Base-by-base conservation (phyloP, 2,888 invertebrate genomes). In the Furcula furcula region DNA sequence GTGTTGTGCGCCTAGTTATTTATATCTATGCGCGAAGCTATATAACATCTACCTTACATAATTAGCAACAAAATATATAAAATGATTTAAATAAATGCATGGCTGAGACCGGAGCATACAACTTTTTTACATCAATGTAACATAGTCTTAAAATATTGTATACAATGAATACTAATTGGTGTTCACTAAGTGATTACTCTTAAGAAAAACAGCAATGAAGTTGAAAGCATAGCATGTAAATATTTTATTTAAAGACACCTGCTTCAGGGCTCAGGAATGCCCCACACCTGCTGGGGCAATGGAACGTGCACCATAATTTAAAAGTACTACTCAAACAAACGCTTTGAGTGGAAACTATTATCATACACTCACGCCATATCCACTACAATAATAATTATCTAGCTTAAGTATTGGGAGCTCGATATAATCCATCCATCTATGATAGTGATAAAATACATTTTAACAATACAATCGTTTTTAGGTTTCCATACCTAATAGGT, bases 1-100 rank as follows among this genome's bases (percentile, higher is more conserved):
- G 73, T 80, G 68, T 82, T 86, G 81, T 81, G 71, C 76, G 83
- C 84, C 81, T 85, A 79, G 85, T 85, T 85, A 86, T 86, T 85
- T 86, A 87, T 88, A 87, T 83, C 86, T 81, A 81, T 76, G 75
- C 71, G 74, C 75, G 60, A 66, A 74, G 66, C 76, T 77, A 85
- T 82, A 82, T 82, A 79, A 70, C 70, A 70, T 76, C 31, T 51
- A 61, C 55, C 6, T 54, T 63, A 52, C 57, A 53, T 56, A 56
- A 55, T 51, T 44, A 40, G 1, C 27, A n/a, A 15, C 15, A 6
- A 27, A 27, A 27, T 27, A 15, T 27, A 27, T 27, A 15, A 15
- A 5, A n/a, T n/a, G n/a, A n/a, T n/a, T n/a, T n/a, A n/a, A n/a
- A n/a, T n/a, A n/a, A n/a, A n/a, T n/a, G n/a, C n/a, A n/a, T n/a